Evolutionary conservation across 2,113 vertebrate genomes (phyloP), one percentile per base, ranked within the genome.

Genomic region (Coracopsis vasa): DNA sequence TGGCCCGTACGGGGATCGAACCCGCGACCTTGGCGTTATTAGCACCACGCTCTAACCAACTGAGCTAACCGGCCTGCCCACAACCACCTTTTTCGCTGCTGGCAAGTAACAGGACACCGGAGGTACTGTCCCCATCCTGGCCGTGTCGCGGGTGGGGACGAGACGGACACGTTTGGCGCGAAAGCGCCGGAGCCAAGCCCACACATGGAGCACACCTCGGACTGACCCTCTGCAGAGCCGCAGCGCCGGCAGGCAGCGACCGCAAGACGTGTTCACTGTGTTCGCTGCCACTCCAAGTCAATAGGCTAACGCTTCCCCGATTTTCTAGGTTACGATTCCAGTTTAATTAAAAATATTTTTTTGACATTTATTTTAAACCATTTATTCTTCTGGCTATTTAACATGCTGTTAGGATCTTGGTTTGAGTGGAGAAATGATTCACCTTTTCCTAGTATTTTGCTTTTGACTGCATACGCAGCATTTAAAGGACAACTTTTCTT

Each of bases 41-140:
- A 97, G 86, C 93, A 97, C 97, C 97, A 97, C 95, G 95, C 96
- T 97, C 97, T 97, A 97, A 97, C 97, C 97, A 97, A 95, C 97
- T 97, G 96, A 98, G 96, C 97, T 98, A 98, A 97, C 96, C 93
- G 93, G 95, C 96, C 56, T 1, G 13, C n/a, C 51, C 4, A 8
- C 5, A 13, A 0, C 2, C 0, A 0, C 0, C 0, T 0, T 2
- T 9, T 9, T 56, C 19, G 9, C 33, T 58, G 20, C 20, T 9
- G 13, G 3, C 6, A n/a, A 23, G 33, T 58, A n/a, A 56, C 13
- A n/a, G 4, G 6, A 58, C 13, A 6, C 9, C 9, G 13, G 56
- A 24, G 12, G 12, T 33, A 11, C 24, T 15, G 15, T 16, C n/a
- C 15, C n/a, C 20, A n/a, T 23, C 13, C 33, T 15, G 33, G 9